phyloP scores from a whole-genome alignment of 2,888 invertebrate species.

The Coenonympha glycerion region DNA sequence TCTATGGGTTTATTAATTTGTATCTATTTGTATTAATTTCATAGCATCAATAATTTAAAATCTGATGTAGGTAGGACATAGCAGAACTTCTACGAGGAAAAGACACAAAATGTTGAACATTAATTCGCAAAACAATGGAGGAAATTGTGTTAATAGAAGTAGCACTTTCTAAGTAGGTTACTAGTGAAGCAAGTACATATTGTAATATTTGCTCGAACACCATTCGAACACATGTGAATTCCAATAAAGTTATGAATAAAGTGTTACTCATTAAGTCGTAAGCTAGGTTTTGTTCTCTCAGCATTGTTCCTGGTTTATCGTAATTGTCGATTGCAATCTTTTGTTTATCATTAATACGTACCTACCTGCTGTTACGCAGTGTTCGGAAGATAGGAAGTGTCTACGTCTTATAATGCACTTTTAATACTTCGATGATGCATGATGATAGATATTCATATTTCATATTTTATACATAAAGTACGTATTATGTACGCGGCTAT shows the following conservation, averaged over 20 bases:
- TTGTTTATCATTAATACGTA: constrained; percentile 17
- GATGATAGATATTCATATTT: too few species aligned
- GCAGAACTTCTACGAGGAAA: too few species aligned
- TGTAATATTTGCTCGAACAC: constrained; percentile 12
- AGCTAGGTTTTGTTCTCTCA: constrained; percentile 17
- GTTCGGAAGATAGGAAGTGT: constrained; percentile 7
- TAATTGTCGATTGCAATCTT: constrained; percentile 14
- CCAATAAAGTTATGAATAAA: constrained; percentile 38
- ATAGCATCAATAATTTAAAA: too few species aligned
- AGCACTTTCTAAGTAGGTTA: constrained; percentile 26
- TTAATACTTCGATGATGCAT: neutral
- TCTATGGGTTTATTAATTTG: too few species aligned
- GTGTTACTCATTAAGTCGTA: constrained; percentile 24
- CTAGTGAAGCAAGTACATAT: constrained; percentile 14
- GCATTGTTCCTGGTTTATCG: constrained; percentile 15
- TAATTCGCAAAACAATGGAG: neutral
- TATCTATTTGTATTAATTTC: too few species aligned
- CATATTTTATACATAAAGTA: too few species aligned
- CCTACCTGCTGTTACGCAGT: constrained; percentile 5
- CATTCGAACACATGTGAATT: constrained; percentile 41
- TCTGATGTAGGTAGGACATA: too few species aligned
- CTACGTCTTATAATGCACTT: neutral
- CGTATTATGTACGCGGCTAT: too few species aligned
- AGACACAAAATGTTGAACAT: too few species aligned
- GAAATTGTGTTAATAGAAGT: constrained; percentile 7